Conservation (phyloP, 2,888 invertebrate genomes). For the Chromoteleia sp. region DNA sequence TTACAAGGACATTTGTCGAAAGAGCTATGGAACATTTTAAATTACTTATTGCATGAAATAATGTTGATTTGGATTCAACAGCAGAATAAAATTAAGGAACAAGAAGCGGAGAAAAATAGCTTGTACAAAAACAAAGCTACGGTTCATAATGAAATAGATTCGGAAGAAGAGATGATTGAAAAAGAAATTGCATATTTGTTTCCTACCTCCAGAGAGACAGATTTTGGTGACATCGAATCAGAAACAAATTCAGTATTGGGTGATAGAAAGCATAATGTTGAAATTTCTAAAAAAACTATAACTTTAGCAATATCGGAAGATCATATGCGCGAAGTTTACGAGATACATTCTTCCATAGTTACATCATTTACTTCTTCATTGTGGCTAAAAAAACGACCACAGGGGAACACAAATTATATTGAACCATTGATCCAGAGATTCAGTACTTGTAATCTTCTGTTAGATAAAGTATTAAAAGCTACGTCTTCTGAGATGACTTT, state of each 20-base stretch:
- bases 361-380: slow-evolving; percentile 87
- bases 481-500: slow-evolving; percentile 86
- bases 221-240: slow-evolving; percentile 89
- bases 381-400: slow-evolving; percentile 86
- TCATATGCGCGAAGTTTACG: slow-evolving; percentile 87
- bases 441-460: slow-evolving; percentile 86
- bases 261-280: slow-evolving; percentile 1
- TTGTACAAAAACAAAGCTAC: slow-evolving; percentile 90
- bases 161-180: slow-evolving; percentile 89
- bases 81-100: slow-evolving; percentile 88
- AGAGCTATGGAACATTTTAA: slow-evolving; percentile 85
- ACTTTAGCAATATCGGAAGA: slow-evolving; percentile 79
- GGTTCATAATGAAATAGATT: slow-evolving; percentile 88
- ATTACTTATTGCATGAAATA: slow-evolving; percentile 87
- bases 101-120: slow-evolving; percentile 91
- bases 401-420: slow-evolving; percentile 83
- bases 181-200: slow-evolving; percentile 90
- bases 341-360: slow-evolving; percentile 88
- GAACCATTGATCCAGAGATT: slow-evolving; percentile 87
- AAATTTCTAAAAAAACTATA: neutral
- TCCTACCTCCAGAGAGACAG: slow-evolving; percentile 88
- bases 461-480: slow-evolving; percentile 86
- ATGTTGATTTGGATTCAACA: slow-evolving; percentile 92
- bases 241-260: neutral
- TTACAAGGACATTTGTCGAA: slow-evolving; percentile 86